phyloP scores from a whole-genome alignment of 2,113 vertebrate genomes.

The crab-eating macaque (Macaca fascicularis) region DNA sequence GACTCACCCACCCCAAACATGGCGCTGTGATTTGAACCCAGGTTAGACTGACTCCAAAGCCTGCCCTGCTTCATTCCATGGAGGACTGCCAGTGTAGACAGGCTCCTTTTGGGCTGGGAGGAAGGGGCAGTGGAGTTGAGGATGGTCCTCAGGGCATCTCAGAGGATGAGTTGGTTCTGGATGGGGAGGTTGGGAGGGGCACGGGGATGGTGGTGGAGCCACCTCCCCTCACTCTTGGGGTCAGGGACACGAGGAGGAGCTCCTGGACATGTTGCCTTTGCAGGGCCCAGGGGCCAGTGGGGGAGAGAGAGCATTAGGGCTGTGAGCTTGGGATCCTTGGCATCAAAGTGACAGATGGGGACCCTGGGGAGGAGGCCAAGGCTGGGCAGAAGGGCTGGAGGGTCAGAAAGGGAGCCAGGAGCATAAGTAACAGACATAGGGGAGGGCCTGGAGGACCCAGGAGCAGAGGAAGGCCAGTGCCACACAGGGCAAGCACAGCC shows the following conservation, averaged over 20 bases:
- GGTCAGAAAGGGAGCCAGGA: not conserved
- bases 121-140: not conserved
- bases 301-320: not conserved
- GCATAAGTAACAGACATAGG: not conserved
- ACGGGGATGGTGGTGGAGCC: not conserved
- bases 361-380: not conserved
- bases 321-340: too few relatives aligned
- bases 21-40: not conserved
- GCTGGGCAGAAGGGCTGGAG: not conserved
- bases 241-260: too few relatives aligned
- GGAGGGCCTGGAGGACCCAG: not conserved
- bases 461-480: not conserved
- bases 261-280: not conserved
- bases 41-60: not conserved
- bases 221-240: too few relatives aligned
- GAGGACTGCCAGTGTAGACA: not conserved
- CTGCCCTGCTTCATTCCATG: not conserved
- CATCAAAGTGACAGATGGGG: not conserved
- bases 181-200: not conserved
- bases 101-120: not conserved
- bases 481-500: too few relatives aligned
- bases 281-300: not conserved
- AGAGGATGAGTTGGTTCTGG: not conserved
- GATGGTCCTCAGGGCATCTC: not conserved
- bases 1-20: not conserved